Base-by-base conservation (phyloP, 2,797 vertebrate genomes). In the Propithecus perrieri region DNA sequence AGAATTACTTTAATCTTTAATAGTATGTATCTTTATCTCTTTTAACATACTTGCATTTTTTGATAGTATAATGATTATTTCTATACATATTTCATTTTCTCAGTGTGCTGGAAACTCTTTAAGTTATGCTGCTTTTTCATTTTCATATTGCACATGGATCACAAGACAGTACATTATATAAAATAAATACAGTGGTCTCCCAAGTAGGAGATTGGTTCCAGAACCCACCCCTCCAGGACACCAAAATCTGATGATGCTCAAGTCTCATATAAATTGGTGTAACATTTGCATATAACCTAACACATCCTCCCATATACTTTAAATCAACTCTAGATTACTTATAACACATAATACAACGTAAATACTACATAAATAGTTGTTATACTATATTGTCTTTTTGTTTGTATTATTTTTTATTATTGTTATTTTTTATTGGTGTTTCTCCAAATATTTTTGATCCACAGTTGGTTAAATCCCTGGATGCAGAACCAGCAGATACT, bases 131-230 rank as follows among this genome's bases (percentile, higher is more conserved):
- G 33, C 30, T 35, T 94, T 83, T 55, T 84, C 33, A 94, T 91
- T 92, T 88, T 96, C 72, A 94, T 57, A 59, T 50, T 72, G 24
- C 14, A 79, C 57, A 74, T 55, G 63, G 28, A 90, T 89, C 57
- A 75, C 18, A 53, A 65, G 48, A 46, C 4, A 81, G 15, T 59
- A 69, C 1, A 67, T 33, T 74, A 61, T 22, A 41, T 67, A 79
- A 79, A 84, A 87, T 28, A 71, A 81, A 76, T 76, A 50, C 46
- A 74, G 14, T 17, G 4, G 7, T 17, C 41, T 28, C 41, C 43
- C 71, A 30, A 30, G 41, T 17, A 43, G 41, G 41, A 7, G 14
- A 74, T 74, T 46, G 55, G 24, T 57, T 57, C 22, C 55, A 57
- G 55, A 57, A 57, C 55, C 24, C 55, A 57, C 1, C 55, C 55